A percentile compares a stretch with the other conserved stretches of the same genome.
These are phyloP conservation scores for Drepanosiphum platanoidis DNA, from an alignment of 2,888 invertebrate genomes.

Conservation along the genomic window DNA sequence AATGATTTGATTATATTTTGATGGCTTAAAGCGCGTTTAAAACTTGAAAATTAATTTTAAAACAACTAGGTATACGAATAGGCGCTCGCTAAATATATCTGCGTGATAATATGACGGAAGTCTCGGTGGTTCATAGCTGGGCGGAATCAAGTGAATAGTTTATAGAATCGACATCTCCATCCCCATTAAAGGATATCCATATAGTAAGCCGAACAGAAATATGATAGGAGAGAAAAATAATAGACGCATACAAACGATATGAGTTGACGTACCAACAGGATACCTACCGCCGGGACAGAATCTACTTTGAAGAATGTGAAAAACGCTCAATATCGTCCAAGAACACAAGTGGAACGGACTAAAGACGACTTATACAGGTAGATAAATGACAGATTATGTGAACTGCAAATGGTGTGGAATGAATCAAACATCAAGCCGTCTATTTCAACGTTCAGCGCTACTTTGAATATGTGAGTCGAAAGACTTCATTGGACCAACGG, in stretches of 20 bases:
- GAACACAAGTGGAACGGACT: neutral
- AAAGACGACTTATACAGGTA: neutral
- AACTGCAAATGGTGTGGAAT: neutral
- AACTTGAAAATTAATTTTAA: too few relatives aligned
- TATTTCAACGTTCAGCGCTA: neutral
- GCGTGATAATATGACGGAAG: too few relatives aligned
- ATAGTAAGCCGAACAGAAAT: neutral
- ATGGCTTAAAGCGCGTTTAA: neutral
- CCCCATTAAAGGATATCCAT: neutral
- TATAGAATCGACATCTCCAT: neutral
- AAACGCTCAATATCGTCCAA: neutral
- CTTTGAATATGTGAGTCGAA: neutral
- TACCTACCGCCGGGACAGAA: neutral
- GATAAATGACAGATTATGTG: neutral
- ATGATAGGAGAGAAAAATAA: neutral
- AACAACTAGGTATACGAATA: too few relatives aligned
- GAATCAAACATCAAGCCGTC: slow-evolving; percentile 2
- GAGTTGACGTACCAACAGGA: neutral
- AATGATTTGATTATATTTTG: neutral
- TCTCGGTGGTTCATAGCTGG: neutral
- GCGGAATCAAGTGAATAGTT: slow-evolving; percentile 12
- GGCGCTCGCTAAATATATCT: too few relatives aligned
- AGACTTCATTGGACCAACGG: slow-evolving; percentile 1
- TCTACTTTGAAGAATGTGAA: neutral
- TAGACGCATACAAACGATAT: neutral